A percentile compares a stretch with the other conserved stretches of the same genome.
phyloP scores from a whole-genome alignment of 2,113 vertebrate species.

The Ochotona curzoniae region DNA sequence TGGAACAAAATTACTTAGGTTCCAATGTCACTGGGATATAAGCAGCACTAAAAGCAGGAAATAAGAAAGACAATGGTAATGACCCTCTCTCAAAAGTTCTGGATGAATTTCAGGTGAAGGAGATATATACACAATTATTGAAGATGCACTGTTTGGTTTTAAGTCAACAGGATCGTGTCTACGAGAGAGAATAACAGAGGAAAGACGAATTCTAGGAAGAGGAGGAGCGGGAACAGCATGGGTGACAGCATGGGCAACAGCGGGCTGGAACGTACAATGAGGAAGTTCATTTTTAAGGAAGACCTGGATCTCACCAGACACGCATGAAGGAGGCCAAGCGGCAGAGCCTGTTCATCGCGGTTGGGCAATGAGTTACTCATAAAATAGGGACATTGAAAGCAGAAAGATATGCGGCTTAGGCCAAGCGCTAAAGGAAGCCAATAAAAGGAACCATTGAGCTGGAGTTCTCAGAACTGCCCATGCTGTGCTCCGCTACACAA shows the following conservation, averaged over 20 bases:
- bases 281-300: not conserved
- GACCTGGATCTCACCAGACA: not conserved
- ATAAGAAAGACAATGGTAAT: not conserved
- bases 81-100: not conserved
- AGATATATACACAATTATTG: not conserved
- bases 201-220: not conserved
- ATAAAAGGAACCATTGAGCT: not conserved
- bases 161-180: not conserved
- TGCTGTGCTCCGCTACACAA: not conserved
- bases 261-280: not conserved
- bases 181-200: not conserved
- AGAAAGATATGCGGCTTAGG: not conserved
- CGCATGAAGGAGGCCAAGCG: not conserved
- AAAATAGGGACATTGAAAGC: not conserved
- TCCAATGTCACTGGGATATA: not conserved
- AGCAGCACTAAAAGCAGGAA: not conserved
- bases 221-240: not conserved
- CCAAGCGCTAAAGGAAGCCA: not conserved
- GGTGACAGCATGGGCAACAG: not conserved
- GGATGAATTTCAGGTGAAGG: not conserved
- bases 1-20: not conserved
- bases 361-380: not conserved
- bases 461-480: not conserved
- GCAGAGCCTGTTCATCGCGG: not conserved
- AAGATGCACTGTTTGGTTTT: not conserved